Conservation (phyloP, 92 coral and sea anemone species). For the Anthopleura xanthogrammica region DNA sequence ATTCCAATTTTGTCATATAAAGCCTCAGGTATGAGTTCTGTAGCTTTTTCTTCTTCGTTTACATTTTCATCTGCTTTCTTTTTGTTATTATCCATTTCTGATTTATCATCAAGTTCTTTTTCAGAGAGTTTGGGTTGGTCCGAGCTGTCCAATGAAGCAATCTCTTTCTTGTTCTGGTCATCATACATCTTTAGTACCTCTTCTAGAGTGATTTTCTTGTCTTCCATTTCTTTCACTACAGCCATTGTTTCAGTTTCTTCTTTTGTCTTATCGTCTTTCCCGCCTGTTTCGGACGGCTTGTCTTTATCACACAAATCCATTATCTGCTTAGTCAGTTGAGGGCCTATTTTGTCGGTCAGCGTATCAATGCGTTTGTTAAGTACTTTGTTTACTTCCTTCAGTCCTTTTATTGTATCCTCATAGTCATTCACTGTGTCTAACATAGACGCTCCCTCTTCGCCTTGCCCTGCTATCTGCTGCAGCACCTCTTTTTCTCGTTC, state of each 20-base stretch:
- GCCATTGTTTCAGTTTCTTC: neutral
- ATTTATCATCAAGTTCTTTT: neutral
- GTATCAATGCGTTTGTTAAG: slow-evolving; percentile 31
- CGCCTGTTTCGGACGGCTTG: neutral
- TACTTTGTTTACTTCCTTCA: slow-evolving; percentile 39
- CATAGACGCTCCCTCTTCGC: slow-evolving; percentile 38
- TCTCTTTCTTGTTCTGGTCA: slow-evolving; percentile 13
- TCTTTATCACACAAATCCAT: slow-evolving; percentile 4
- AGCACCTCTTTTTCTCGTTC: slow-evolving; percentile 42
- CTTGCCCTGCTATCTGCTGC: slow-evolving; percentile 28
- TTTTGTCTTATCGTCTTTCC: neutral
- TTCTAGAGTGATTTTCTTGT: slow-evolving; percentile 32
- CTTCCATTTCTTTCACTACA: slow-evolving; percentile 42
- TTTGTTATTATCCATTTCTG: neutral
- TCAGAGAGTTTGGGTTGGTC: slow-evolving; percentile 14
- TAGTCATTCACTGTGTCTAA: slow-evolving; percentile 50
- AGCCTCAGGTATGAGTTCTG: neutral
- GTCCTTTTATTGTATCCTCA: slow-evolving; percentile 47
- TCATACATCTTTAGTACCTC: slow-evolving; percentile 47
- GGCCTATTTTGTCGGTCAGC: slow-evolving; percentile 39
- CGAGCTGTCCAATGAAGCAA: slow-evolving; percentile 8
- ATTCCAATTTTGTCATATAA: slow-evolving; percentile 48
- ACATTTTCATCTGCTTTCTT: too few relatives aligned
- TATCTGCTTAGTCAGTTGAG: slow-evolving; percentile 34
- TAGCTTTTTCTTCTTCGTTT: neutral